These are phyloP conservation scores for Drosophila rufa DNA, from an alignment of 1,140 invertebrate genomes.

Conservation along the genomic window DNA sequence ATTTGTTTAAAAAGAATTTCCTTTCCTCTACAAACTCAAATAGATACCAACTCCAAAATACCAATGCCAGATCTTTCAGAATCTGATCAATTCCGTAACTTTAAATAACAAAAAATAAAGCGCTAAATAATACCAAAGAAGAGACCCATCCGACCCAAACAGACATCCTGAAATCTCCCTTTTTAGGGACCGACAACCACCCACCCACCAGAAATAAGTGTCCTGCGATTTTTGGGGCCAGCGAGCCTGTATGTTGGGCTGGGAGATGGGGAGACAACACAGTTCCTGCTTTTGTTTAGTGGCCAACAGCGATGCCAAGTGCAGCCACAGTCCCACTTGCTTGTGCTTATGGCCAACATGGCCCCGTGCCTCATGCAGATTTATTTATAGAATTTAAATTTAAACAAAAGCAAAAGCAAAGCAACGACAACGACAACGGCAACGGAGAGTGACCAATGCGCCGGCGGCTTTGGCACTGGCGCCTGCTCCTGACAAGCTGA, in stretches of 20 bases:
- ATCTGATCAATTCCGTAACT: not conserved
- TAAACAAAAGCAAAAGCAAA: conserved; percentile 50
- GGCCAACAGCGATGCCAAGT: conserved; percentile 61
- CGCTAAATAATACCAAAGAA: not conserved
- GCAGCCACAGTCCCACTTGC: conserved; percentile 50
- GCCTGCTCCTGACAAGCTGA: conserved; percentile 79
- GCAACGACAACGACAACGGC: conserved; percentile 6
- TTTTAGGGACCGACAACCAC: not conserved
- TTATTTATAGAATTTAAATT: conserved; percentile 74
- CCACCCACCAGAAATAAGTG: conserved; percentile 13
- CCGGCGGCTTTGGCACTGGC: conserved; percentile 50
- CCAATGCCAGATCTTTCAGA: too few species aligned
- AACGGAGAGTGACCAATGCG: conserved; percentile 57
- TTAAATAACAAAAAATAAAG: not conserved
- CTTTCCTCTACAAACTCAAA: too few species aligned
- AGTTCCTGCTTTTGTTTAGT: conserved; percentile 67
- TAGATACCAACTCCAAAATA: too few species aligned
- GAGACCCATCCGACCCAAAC: conserved; percentile 4
- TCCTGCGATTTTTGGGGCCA: conserved; percentile 33
- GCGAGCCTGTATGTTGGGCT: not conserved
- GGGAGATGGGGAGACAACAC: conserved; percentile 2
- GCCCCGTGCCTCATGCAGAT: conserved; percentile 48
- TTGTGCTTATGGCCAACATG: conserved; percentile 28
- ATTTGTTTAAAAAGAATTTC: too few species aligned
- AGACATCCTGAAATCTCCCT: not conserved